phyloP scores from a whole-genome alignment of 2,113 vertebrate species.

The Mustela lutreola region DNA sequence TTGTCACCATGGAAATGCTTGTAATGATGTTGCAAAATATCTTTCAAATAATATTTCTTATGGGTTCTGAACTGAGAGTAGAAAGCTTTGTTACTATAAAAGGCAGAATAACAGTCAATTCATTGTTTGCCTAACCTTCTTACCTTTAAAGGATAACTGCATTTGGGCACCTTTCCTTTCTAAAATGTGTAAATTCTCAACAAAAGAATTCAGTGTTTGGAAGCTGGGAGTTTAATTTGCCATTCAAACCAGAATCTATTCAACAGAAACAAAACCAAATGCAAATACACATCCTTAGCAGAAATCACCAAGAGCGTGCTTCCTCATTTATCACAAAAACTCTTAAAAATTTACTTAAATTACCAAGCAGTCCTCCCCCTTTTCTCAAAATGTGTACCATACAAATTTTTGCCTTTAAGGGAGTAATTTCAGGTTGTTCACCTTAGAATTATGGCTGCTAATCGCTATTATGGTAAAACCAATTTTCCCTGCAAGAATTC shows the following conservation, averaged over 20 bases:
- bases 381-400: slow-evolving; percentile 68
- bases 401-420: slow-evolving; percentile 79
- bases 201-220: slow-evolving; percentile 70
- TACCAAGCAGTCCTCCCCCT: slow-evolving; percentile 58
- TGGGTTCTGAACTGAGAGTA: background rate
- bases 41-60: slow-evolving; percentile 39
- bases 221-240: slow-evolving; percentile 73
- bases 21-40: slow-evolving; percentile 32
- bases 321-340: slow-evolving; percentile 72
- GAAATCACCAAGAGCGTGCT: slow-evolving; percentile 43
- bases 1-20: slow-evolving; percentile 65
- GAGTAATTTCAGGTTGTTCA: slow-evolving; percentile 83
- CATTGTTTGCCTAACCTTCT: slow-evolving; percentile 62
- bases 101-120: slow-evolving; percentile 33
- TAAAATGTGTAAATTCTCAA: slow-evolving; percentile 68
- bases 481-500: slow-evolving; percentile 85
- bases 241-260: slow-evolving; percentile 68
- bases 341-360: slow-evolving; percentile 80
- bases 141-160: slow-evolving; percentile 58
- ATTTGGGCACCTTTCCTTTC: slow-evolving; percentile 51
- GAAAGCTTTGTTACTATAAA: slow-evolving; percentile 62
- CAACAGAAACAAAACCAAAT: slow-evolving; percentile 68
- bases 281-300: slow-evolving; percentile 56
- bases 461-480: slow-evolving; percentile 79
- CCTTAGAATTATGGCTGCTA: slow-evolving; percentile 81